Evolutionary conservation across 2,888 invertebrate genomes (phyloP).

Genomic region (Tuta absoluta): DNA sequence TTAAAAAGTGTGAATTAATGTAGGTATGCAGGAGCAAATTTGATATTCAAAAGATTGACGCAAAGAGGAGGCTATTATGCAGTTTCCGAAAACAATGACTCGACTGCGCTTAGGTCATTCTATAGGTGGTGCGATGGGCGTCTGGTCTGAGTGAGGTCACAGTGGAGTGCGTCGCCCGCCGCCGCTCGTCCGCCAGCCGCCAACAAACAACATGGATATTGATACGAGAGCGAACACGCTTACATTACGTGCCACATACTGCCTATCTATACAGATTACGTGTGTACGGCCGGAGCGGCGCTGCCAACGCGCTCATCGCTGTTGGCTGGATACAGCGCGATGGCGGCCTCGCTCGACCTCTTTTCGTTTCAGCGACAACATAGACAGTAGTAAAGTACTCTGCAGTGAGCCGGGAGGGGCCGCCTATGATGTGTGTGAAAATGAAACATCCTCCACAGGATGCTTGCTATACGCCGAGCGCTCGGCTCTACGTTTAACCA

Average conservation of each 20-base stretch:
- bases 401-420: constrained; percentile 44
- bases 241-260: constrained; percentile 71
- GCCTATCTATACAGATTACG: constrained; percentile 58
- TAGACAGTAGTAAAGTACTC: constrained; percentile 38
- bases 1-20: neutral
- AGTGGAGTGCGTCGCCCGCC: constrained; percentile 61
- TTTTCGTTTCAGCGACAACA: constrained; percentile 74
- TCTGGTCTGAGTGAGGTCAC: constrained; percentile 71
- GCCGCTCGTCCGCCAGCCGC: constrained; percentile 30
- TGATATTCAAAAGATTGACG: constrained; percentile 5
- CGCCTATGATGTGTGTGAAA: constrained; percentile 32
- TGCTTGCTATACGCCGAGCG: neutral
- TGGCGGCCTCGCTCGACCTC: constrained; percentile 64
- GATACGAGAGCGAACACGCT: constrained; percentile 67
- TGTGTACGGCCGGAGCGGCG: constrained; percentile 57
- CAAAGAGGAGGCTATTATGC: neutral
- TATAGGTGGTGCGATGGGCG: constrained; percentile 61
- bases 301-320: constrained; percentile 55
- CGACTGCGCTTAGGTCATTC: constrained; percentile 57
- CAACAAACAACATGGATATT: constrained; percentile 57
- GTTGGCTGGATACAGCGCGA: constrained; percentile 62
- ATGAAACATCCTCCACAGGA: constrained; percentile 38
- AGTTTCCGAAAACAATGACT: constrained; percentile 27
- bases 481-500: neutral
- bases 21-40: neutral